These are phyloP conservation scores for Catagonus wagneri DNA, from an alignment of 2,113 vertebrate genomes.

Conservation along the genomic window DNA sequence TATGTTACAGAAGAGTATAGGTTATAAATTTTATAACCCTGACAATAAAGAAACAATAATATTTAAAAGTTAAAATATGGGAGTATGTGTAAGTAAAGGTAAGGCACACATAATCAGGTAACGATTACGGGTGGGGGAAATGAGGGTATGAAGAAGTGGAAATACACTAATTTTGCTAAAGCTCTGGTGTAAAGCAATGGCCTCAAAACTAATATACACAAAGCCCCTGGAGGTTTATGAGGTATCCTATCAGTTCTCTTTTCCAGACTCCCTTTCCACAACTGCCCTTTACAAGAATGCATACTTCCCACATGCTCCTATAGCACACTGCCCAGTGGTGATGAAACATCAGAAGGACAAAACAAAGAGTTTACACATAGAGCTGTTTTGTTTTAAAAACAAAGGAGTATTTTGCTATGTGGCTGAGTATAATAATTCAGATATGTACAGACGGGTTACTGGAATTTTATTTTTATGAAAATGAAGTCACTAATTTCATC, in stretches of 20 bases:
- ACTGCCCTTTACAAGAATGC: neutral
- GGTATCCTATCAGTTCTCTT: neutral
- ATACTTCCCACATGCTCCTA: neutral
- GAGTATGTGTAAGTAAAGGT: neutral
- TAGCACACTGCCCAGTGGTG: neutral
- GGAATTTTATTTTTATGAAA: slow-evolving; percentile 8
- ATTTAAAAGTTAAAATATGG: neutral
- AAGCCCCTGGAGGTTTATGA: neutral
- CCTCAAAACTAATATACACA: neutral
- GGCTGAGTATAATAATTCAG: neutral
- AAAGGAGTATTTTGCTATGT: neutral
- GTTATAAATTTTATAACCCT: neutral
- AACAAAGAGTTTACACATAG: neutral
- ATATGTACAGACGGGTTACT: neutral
- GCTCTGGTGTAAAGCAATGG: neutral
- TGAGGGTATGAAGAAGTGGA: neutral
- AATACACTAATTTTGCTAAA: neutral
- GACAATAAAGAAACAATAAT: neutral
- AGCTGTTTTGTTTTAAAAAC: neutral
- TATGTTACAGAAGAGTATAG: neutral
- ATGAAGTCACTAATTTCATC: neutral
- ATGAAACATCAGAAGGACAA: neutral
- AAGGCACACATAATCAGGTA: neutral
- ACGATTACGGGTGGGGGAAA: neutral
- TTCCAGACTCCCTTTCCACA: neutral